Evolutionary conservation across 2,113 vertebrate species (phyloP), one percentile per base, ranked within the genome.

Genomic region (Gymnocephalus cernua): DNA sequence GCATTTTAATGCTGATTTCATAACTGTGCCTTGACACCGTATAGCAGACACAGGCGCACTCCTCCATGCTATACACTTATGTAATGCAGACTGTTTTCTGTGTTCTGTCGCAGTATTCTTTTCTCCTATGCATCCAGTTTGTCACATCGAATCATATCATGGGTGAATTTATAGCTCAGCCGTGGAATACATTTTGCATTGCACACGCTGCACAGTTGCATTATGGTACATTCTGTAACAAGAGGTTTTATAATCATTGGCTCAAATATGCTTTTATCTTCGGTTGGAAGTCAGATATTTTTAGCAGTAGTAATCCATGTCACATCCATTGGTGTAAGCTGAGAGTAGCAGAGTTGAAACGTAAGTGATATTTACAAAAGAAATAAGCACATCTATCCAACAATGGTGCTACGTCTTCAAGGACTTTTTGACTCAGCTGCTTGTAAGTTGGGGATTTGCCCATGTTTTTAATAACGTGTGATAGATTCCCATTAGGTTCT

Each of bases 1-100:
- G 90, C 81, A 82, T 93, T 86, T 89, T 87, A 88, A 92, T 91
- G 69, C 66, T 19, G 64, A 82, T 93, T 94, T 93, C 89, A 88
- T 93, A 93, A 93, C 88, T 57, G 74, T 68, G 87, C 81, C 47
- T 84, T 84, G 84, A 88, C 88, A 86, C 63, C 18, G 57, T 74
- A 63, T 29, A 59, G 82, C 83, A 86, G 86, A 90, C 80, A 73
- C 77, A 68, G 79, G 61, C 83, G 1, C 51, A 71, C 83, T 90
- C 82, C 74, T 85, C 86, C 57, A 70, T 89, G 79, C 70, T 84
- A 67, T 68, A 71, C 83, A 61, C 84, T 94, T 93, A 92, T 80
- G 75, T 91, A 93, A 93, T 65, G 51, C 71, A 82, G 84, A 93
- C 86, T 80, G 88, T 84, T 92, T 90, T 86, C 87, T 85, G 27